Evolutionary conservation across 2,797 vertebrate genomes (phyloP).

Genomic region (Falco novaeseelandiae): DNA sequence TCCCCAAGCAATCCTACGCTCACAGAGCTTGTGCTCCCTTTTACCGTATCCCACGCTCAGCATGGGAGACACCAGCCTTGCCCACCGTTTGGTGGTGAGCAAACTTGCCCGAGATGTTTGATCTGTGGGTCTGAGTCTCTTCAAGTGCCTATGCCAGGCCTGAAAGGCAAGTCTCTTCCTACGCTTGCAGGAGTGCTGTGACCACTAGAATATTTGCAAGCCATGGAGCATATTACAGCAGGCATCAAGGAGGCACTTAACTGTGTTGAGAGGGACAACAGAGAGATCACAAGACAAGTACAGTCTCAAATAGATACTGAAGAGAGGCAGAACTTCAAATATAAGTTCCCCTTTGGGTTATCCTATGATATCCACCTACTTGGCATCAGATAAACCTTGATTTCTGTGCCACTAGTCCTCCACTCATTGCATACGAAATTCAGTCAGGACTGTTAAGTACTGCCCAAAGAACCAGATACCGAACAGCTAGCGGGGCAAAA

Average conservation of each 20-base stretch:
- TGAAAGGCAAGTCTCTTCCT: background rate
- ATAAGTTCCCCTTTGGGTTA: background rate
- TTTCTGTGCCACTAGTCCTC: background rate
- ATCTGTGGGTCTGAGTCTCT: background rate
- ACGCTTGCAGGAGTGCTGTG: background rate
- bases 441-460: background rate
- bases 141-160: background rate
- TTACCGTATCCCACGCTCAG: background rate
- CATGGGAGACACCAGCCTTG: background rate
- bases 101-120: background rate
- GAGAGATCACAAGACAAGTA: background rate
- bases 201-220: background rate
- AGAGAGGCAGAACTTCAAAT: background rate
- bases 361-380: background rate
- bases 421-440: background rate
- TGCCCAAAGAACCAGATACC: background rate
- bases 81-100: background rate
- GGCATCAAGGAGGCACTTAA: background rate
- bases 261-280: background rate
- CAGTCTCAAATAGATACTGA: background rate
- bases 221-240: background rate
- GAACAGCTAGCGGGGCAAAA: background rate
- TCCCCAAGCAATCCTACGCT: background rate
- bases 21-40: background rate
- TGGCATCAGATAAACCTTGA: background rate